A percentile compares a stretch with the other conserved stretches of the same genome.
These are phyloP conservation scores for Amphimallon solstitiale DNA, from an alignment of 2,888 invertebrate genomes.

Conservation along the genomic window DNA sequence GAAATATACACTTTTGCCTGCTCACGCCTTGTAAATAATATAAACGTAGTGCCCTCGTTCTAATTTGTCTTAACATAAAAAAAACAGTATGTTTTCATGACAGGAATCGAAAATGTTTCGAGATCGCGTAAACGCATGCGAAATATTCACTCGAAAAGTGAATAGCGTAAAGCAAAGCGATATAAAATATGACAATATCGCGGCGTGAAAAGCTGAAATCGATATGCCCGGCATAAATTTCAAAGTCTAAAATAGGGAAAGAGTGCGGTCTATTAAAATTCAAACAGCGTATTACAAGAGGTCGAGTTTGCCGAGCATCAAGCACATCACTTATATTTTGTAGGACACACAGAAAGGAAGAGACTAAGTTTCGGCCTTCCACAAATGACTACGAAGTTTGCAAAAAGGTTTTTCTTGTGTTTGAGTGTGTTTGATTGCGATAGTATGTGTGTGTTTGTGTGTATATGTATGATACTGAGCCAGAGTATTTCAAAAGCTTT, in stretches of 20 bases:
- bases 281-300: not conserved
- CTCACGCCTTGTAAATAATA: too few relatives aligned
- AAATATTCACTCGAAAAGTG: conserved; percentile 1
- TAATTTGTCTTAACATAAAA: too few relatives aligned
- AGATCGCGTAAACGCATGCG: not conserved
- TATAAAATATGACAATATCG: not conserved
- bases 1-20: too few relatives aligned
- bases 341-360: too few relatives aligned
- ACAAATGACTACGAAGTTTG: not conserved
- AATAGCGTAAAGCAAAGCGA: conserved; percentile 3
- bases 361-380: too few relatives aligned
- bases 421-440: too few relatives aligned
- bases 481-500: too few relatives aligned
- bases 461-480: not conserved
- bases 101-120: too few relatives aligned
- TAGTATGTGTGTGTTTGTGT: not conserved
- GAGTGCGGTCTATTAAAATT: conserved; percentile 3
- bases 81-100: too few relatives aligned
- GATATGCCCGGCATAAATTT: not conserved
- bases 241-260: not conserved
- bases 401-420: not conserved
- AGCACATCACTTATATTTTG: too few relatives aligned
- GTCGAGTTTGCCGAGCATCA: too few relatives aligned
- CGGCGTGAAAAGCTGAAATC: conserved; percentile 6
- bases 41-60: too few relatives aligned